phyloP scores from a whole-genome alignment of 2,113 vertebrate genomes.

The Oreocharis arfaki region DNA sequence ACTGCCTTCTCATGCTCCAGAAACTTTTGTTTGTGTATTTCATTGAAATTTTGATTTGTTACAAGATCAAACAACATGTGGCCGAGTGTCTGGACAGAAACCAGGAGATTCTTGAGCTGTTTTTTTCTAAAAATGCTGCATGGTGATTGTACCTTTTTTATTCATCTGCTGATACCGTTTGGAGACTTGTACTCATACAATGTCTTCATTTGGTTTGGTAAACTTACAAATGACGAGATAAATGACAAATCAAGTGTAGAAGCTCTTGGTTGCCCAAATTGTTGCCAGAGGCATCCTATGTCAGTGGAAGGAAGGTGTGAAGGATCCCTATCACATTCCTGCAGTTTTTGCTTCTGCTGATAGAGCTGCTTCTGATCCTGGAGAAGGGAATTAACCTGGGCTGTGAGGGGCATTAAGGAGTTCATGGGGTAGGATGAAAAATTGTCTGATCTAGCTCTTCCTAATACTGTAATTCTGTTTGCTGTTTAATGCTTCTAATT shows the following conservation, averaged over 20 bases:
- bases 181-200: not conserved
- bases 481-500: not conserved
- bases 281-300: not conserved
- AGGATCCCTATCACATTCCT: not conserved
- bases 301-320: accelerated
- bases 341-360: not conserved
- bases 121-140: not conserved
- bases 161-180: not conserved
- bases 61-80: not conserved
- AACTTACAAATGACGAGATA: not conserved
- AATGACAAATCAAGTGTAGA: not conserved
- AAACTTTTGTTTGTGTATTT: not conserved
- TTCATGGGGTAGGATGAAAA: not conserved
- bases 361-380: not conserved
- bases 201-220: not conserved
- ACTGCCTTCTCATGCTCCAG: not conserved
- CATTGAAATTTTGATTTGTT: not conserved
- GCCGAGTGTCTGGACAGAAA: not conserved
- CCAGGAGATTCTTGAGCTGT: not conserved
- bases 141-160: not conserved
- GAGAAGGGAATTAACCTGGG: not conserved
- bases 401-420: not conserved
- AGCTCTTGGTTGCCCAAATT: not conserved
- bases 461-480: not conserved
- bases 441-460: not conserved